phyloP scores from a whole-genome alignment of 2,888 invertebrate genomes.

The Patella pellucida region DNA sequence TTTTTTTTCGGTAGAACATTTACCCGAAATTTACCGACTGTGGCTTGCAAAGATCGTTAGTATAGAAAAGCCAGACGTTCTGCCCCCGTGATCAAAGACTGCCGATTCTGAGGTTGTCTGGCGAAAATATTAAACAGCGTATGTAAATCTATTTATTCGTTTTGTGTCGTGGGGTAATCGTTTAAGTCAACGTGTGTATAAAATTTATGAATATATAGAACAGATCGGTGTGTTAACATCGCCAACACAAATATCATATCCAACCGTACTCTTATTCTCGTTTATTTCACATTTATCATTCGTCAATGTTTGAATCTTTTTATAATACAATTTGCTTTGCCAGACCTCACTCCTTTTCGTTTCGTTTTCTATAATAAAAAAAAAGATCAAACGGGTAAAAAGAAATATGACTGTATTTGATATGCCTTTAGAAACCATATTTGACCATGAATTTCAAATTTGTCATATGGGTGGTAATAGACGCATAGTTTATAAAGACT shows the following conservation, averaged over 20 bases:
- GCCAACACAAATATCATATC: constrained; percentile 2
- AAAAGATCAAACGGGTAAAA: constrained; percentile 8
- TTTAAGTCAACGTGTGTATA: constrained; percentile 5
- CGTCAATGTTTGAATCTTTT: not conserved
- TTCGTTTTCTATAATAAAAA: not conserved
- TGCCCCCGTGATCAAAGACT: not conserved
- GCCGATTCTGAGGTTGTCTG: constrained; percentile 2
- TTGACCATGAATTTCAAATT: constrained; percentile 10
- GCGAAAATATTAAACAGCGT: constrained; percentile 1
- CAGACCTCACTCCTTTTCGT: not conserved
- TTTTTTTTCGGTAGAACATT: no score
- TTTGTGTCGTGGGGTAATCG: constrained; percentile 11
- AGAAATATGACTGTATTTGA: constrained; percentile 7
- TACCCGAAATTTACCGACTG: no score
- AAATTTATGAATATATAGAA: not conserved
- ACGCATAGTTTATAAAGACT: not conserved
- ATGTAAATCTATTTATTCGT: constrained; percentile 1
- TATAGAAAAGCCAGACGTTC: not conserved
- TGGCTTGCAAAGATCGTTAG: not conserved
- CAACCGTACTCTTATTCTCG: constrained; percentile 2
- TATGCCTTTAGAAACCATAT: constrained; percentile 10
- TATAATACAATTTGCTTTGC: constrained; percentile 8
- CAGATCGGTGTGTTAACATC: constrained; percentile 6
- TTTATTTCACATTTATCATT: constrained; percentile 7
- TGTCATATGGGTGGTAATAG: not conserved